These are phyloP conservation scores for Sebastiscus tertius DNA, from an alignment of 2,797 vertebrate species.

Conservation along the genomic window DNA sequence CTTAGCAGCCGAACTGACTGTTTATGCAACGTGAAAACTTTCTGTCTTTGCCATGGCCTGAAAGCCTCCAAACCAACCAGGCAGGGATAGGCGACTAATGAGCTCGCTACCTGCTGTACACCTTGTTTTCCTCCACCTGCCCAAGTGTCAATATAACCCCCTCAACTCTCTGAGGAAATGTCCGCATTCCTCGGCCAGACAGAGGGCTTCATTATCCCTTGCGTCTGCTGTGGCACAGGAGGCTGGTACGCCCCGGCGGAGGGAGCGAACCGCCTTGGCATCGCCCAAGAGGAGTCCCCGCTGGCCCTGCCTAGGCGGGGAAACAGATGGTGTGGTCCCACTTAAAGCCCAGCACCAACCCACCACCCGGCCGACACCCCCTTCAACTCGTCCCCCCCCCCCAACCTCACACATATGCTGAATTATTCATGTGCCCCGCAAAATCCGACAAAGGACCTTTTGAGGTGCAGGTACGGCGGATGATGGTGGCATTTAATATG, in stretches of 20 bases:
- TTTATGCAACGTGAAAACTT: constrained; percentile 40
- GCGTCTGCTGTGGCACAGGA: constrained; percentile 72
- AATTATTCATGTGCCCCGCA: constrained; percentile 83
- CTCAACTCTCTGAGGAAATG: constrained; percentile 63
- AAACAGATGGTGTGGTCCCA: constrained; percentile 85
- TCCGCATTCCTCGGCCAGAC: constrained; percentile 62
- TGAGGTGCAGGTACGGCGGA: constrained; percentile 78
- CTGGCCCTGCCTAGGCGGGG: constrained; percentile 75
- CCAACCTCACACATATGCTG: constrained; percentile 60
- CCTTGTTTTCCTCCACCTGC: constrained; percentile 74
- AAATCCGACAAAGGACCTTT: constrained; percentile 79
- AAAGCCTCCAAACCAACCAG: constrained; percentile 44
- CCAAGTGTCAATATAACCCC: constrained; percentile 70
- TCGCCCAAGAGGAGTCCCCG: constrained; percentile 76
- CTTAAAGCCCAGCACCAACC: constrained; percentile 77
- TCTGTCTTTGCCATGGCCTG: constrained; percentile 16
- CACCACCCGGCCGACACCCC: constrained; percentile 63
- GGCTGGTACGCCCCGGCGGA: constrained; percentile 62
- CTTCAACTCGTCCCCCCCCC: constrained; percentile 37
- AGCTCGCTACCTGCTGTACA: constrained; percentile 73
- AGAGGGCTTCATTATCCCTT: constrained; percentile 77
- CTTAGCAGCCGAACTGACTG: constrained; percentile 12
- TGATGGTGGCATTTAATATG: constrained; percentile 65
- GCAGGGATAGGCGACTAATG: constrained; percentile 58
- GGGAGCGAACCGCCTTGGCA: constrained; percentile 72